Base-by-base conservation (phyloP, 2,888 invertebrate genomes). In the Diarsia rubi region DNA sequence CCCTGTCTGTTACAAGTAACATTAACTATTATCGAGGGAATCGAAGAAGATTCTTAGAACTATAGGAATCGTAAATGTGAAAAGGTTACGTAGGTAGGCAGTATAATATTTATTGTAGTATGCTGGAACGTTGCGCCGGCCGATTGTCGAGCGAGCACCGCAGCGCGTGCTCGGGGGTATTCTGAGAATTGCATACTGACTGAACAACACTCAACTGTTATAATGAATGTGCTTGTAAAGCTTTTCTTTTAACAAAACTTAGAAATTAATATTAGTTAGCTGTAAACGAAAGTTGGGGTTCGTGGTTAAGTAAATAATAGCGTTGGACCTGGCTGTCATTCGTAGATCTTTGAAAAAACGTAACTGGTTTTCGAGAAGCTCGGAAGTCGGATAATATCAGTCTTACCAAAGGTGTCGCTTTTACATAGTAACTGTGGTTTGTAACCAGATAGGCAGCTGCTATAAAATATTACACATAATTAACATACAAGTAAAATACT, bases 141-240 rank as follows among this genome's bases (percentile, higher is more conserved):
- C 84, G 84, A 83, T 85, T 84, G 86, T 79, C 81, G 85, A 83
- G 86, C 85, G 81, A 84, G 75, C 86, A 92, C 92, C 93, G 27
- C 87, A 92, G 93, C 93, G 93, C 94, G 93, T 94, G 93, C 94
- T 92, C 89, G 90, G 78, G 92, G 90, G 91, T 93, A 92, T 95
- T 95, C 95, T 91, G 86, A 92, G 95, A 95, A 95, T 90, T 88
- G 87, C 89, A 91, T 90, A 89, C 89, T 88, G 90, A 86, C 88
- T 90, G 88, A 91, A 90, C 90, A 89, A 90, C 89, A 88, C 88
- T 90, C 86, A 89, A 90, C 90, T 62, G 62, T 42, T 62, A 92
- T 89, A 91, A 75, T 49, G 59, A 60, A 45, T 60, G 49, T 75
- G 67, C 59, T 49, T 74, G 27, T 73, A 37, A n/a, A 63, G 24